Evolutionary conservation across 2,797 vertebrate genomes (phyloP).

Genomic region (Lacerta viridis): DNA sequence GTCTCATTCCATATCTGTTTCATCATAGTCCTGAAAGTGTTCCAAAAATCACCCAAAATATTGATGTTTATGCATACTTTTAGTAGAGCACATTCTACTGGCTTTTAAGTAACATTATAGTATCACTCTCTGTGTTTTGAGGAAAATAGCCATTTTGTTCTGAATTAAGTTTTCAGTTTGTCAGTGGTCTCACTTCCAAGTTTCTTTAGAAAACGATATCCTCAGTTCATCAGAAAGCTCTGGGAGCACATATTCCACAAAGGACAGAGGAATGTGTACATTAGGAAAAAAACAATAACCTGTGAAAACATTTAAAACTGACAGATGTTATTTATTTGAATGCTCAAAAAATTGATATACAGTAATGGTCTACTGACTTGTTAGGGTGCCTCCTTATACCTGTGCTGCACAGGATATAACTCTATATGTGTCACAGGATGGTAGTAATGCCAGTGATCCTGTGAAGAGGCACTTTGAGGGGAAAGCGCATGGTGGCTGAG

Average conservation of each 20-base stretch:
- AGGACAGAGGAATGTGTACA: neutral
- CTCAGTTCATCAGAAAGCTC: constrained; percentile 43
- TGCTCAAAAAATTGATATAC: neutral
- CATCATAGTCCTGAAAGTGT: neutral
- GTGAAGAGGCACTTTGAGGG: neutral
- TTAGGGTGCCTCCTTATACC: no score
- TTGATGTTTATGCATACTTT: neutral
- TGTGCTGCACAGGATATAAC: neutral
- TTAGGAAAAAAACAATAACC: neutral
- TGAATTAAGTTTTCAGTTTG: neutral
- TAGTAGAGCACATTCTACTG: neutral
- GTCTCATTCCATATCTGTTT: no score
- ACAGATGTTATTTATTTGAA: neutral
- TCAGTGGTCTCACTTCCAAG: neutral
- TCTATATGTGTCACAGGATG: neutral
- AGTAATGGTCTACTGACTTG: no score
- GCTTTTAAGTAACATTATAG: neutral
- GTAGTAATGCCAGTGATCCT: neutral
- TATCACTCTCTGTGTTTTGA: neutral
- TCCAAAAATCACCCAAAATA: neutral
- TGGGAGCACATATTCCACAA: neutral
- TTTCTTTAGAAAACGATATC: neutral
- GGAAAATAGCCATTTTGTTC: neutral
- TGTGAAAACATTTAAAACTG: neutral
- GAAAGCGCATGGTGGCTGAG: no score